These are phyloP conservation scores for Phrynocephalus versicolor DNA, from an alignment of 2,113 vertebrate species.

Conservation along the genomic window DNA sequence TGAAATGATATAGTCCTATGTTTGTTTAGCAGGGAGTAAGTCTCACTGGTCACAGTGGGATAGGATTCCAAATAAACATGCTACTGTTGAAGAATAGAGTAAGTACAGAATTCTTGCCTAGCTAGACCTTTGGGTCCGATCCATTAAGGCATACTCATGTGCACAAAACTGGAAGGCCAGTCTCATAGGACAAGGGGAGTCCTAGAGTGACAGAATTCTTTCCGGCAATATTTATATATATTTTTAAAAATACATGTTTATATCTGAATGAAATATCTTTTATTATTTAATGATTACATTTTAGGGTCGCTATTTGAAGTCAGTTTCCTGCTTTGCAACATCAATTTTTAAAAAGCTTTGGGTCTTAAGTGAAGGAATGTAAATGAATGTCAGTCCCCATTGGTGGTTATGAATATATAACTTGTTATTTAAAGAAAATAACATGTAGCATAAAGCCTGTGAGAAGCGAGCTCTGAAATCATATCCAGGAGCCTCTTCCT, in stretches of 20 bases:
- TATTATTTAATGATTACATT: constrained; percentile 83
- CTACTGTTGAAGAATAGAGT: not conserved
- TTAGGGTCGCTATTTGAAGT: constrained; percentile 84
- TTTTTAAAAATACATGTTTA: constrained; percentile 55
- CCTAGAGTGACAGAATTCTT: constrained; percentile 19
- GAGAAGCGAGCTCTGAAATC: constrained; percentile 68
- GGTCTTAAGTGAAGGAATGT: constrained; percentile 83
- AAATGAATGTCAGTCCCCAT: constrained; percentile 82
- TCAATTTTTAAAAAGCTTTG: constrained; percentile 88
- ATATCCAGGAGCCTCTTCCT: constrained; percentile 41
- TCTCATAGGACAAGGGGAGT: constrained; percentile 40
- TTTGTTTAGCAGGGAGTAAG: not conserved
- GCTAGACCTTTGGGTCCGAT: not conserved
- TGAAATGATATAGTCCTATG: not conserved
- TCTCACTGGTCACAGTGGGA: not conserved
- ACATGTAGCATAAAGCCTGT: constrained; percentile 65
- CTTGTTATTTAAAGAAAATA: constrained; percentile 81
- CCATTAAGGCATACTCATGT: not conserved
- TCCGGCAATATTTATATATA: constrained; percentile 22
- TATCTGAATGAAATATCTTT: constrained; percentile 72
- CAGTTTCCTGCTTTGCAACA: constrained; percentile 84
- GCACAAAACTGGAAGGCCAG: not conserved
- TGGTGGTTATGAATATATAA: constrained; percentile 82
- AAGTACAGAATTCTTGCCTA: not conserved
- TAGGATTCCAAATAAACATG: not conserved